Evolutionary conservation across 2,113 vertebrate species (phyloP).

Genomic region (Zosterops pallidus): DNA sequence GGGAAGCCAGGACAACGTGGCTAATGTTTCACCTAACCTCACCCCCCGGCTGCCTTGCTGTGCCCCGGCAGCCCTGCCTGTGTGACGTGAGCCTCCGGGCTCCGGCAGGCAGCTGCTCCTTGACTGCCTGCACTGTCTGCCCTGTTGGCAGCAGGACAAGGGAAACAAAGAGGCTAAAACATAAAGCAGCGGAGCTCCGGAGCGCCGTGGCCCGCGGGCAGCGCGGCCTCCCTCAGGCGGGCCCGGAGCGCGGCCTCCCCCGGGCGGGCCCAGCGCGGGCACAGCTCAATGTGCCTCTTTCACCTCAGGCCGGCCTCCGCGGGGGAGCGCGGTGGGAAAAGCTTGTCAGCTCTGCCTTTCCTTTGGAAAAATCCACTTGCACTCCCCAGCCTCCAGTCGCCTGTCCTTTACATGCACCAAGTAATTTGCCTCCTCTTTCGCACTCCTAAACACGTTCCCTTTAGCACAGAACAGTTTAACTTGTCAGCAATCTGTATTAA

Average conservation of each 20-base stretch:
- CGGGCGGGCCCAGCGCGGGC: background rate
- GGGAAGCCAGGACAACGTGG: slow-evolving; percentile 62
- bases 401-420: background rate
- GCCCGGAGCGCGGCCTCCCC: too few relatives aligned
- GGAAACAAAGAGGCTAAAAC: background rate
- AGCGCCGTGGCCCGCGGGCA: fast-evolving
- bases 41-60: background rate
- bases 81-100: background rate
- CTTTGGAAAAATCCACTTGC: slow-evolving; percentile 20
- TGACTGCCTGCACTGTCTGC: slow-evolving; percentile 55
- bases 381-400: background rate
- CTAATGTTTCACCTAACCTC: slow-evolving; percentile 79
- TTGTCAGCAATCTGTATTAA: background rate
- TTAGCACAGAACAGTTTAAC: background rate
- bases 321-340: background rate
- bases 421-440: background rate
- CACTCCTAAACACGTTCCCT: background rate
- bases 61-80: slow-evolving; percentile 3
- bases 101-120: slow-evolving; percentile 32
- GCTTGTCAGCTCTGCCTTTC: background rate
- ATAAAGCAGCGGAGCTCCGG: background rate
- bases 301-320: fast-evolving
- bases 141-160: slow-evolving; percentile 17
- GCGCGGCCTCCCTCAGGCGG: fast-evolving
- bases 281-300: background rate